phyloP scores from a whole-genome alignment of 1,140 invertebrate genomes.

The Zaprionus taronus region DNA sequence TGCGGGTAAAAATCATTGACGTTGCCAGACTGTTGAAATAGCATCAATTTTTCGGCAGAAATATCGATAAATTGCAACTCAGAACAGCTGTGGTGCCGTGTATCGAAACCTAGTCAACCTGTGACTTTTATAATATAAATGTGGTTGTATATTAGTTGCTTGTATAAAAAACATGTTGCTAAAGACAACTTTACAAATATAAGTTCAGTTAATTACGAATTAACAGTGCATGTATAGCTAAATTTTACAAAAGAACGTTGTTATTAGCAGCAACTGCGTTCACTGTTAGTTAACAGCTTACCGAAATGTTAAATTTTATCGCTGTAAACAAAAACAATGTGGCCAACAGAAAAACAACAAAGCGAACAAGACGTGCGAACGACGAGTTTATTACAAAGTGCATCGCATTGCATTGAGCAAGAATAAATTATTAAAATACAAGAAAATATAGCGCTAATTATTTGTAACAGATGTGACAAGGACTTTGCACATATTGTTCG shows the following conservation, averaged over 20 bases:
- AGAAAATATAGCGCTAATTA: slow-evolving; percentile 14
- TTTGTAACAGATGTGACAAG: slow-evolving; percentile 22
- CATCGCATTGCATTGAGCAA: slow-evolving; percentile 14
- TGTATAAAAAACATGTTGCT: neutral
- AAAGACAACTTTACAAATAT: neutral
- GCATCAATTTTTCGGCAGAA: neutral
- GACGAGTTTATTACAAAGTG: slow-evolving; percentile 24
- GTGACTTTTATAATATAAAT: neutral
- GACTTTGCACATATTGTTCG: neutral
- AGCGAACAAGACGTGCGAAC: slow-evolving; percentile 18
- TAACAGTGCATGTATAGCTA: too few relatives aligned
- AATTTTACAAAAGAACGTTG: neutral
- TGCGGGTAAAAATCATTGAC: slow-evolving; percentile 5
- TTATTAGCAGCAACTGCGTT: neutral
- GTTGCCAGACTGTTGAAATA: slow-evolving; percentile 22
- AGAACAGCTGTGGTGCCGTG: neutral
- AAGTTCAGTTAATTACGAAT: too few relatives aligned
- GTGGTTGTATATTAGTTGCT: neutral
- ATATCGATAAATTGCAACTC: neutral
- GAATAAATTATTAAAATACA: slow-evolving; percentile 24
- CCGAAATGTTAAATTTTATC: slow-evolving; percentile 25
- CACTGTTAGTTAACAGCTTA: slow-evolving; percentile 30
- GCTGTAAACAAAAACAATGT: slow-evolving; percentile 27
- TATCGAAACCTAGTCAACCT: neutral
- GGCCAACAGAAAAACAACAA: slow-evolving; percentile 38